Base-by-base conservation (phyloP, 2,113 vertebrate genomes). In the Rhinoptilus africanus region DNA sequence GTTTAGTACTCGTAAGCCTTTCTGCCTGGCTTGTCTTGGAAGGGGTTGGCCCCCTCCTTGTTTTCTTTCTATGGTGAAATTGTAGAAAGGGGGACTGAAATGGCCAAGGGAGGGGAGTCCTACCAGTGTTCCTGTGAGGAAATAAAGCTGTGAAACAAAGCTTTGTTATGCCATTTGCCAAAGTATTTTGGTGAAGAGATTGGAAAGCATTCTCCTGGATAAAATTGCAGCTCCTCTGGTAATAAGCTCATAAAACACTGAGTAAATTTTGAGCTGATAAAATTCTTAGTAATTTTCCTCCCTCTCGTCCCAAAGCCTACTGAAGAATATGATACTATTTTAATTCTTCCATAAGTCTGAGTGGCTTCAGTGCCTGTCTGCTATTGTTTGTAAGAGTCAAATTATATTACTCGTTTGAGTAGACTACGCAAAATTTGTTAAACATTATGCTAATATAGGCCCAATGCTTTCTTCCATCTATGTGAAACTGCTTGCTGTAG, bases 31-130 rank as follows among this genome's bases (percentile, higher is more conserved):
- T 68, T 76, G 30, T 62, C 34, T 48, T 96, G 79, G 59, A 79
- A 72, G 13, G 11, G 34, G 7, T 20, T 6, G 2, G 3, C 12
- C 15, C 7, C 7, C 9, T 23, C 26, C 4, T 12, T 9, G 0
- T 39, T 69, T 82, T 37, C 30, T 92, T 90, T 62, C 84, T 69
- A 27, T 37, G 21, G 22, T 90, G 50, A 34, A 54, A 0, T 64
- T 73, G 35, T 3, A 59, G 34, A 83, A 88, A 72, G 27, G 51
- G 22, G 30, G 23, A 48, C 39, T 89, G 66, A 80, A 86, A 68
- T 75, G 60, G 11, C 14, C 2, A 5, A 77, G 26, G 20, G 47
- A 79, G 24, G 14, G 8, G 14, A 73, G 57, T 73, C 21, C 24
- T 78, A 21, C 16, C 75, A 74, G 41, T 12, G 28, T 73, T 89